A percentile compares a stretch with the other conserved stretches of the same genome.
These are phyloP conservation scores for Zaprionus africanus DNA, from an alignment of 1,140 invertebrate genomes.

Conservation along the genomic window DNA sequence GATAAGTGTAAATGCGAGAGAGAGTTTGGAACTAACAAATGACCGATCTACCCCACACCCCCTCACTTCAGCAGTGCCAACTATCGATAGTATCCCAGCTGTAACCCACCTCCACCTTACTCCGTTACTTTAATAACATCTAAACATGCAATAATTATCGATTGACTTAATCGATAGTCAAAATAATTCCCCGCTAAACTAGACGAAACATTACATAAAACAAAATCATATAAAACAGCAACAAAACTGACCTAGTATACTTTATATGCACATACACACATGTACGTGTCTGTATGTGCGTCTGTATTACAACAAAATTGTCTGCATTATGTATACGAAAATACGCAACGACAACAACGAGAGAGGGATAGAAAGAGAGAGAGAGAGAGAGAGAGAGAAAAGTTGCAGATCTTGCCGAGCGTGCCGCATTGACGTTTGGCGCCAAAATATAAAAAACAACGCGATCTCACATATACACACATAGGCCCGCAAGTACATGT, in stretches of 20 bases:
- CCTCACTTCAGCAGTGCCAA: too few species aligned
- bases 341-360: conserved; percentile 3
- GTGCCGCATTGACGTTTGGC: conserved; percentile 41
- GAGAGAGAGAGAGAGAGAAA: conserved; percentile 4
- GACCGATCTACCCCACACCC: background rate
- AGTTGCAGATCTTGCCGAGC: conserved; percentile 29
- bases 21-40: background rate
- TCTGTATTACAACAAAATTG: conserved; percentile 9
- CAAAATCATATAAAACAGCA: conserved; percentile 1
- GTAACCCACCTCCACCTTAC: too few species aligned
- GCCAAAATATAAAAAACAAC: conserved; percentile 43
- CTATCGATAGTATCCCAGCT: too few species aligned
- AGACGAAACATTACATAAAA: background rate
- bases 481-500: background rate
- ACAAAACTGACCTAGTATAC: conserved; percentile 30
- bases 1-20: background rate
- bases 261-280: background rate
- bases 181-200: background rate
- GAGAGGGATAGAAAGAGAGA: background rate
- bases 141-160: background rate
- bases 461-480: conserved; percentile 4
- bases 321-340: conserved; percentile 10
- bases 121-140: background rate
- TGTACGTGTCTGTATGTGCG: background rate
- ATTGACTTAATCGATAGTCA: background rate